Evolutionary conservation across 2,113 vertebrate species (phyloP).

Genomic region (Natator depressus): DNA sequence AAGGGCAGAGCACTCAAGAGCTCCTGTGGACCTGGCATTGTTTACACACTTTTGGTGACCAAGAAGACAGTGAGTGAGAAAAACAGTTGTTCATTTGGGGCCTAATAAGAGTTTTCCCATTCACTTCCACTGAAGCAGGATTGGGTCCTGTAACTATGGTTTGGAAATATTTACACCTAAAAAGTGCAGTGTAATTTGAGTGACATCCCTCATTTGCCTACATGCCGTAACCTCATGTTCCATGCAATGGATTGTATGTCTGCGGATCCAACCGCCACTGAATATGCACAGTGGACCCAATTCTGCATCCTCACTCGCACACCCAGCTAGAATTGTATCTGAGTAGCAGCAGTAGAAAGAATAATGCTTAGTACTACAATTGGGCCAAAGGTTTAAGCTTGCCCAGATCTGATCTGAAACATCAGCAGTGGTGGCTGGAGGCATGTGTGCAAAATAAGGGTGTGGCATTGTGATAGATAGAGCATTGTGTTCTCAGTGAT

Average conservation of each 20-base stretch:
- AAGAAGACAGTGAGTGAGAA: background rate
- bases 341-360: background rate
- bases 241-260: background rate
- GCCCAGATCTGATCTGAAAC: background rate
- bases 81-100: background rate
- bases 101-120: background rate
- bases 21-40: background rate
- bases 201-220: background rate
- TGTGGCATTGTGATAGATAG: background rate
- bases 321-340: background rate
- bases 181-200: background rate
- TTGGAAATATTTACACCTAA: background rate
- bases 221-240: background rate
- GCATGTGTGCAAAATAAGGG: background rate
- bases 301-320: background rate
- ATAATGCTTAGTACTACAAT: background rate
- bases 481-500: background rate
- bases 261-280: background rate
- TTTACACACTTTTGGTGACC: background rate
- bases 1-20: rapidly evolving
- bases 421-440: rapidly evolving
- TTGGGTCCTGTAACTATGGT: background rate
- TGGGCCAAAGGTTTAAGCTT: rapidly evolving
- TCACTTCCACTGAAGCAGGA: background rate
- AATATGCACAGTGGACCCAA: background rate